These are phyloP conservation scores for Lepilemur ruficaudatus DNA, from an alignment of 2,797 vertebrate genomes.

Conservation along the genomic window DNA sequence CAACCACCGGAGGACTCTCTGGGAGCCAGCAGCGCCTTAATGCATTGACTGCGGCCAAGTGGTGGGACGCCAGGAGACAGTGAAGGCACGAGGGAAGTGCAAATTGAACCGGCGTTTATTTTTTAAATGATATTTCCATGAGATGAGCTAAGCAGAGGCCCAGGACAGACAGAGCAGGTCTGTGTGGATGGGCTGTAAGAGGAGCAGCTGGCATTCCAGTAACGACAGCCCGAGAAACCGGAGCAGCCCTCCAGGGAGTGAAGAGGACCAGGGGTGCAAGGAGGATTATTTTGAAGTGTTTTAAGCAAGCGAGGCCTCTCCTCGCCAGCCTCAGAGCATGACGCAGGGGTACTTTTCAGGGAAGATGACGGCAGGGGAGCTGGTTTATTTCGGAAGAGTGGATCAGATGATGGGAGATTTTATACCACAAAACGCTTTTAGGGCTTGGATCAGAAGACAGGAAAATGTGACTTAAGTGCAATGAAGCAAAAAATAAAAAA, in stretches of 20 bases:
- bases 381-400: conserved; percentile 76
- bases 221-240: conserved; percentile 64
- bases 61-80: not conserved
- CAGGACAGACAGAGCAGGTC: conserved; percentile 40
- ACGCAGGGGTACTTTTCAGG: conserved; percentile 75
- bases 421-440: conserved; percentile 79
- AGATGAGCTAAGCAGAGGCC: conserved; percentile 61
- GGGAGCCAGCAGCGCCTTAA: not conserved
- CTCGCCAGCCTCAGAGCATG: not conserved
- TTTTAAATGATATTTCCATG: conserved; percentile 33
- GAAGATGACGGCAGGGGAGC: conserved; percentile 68
- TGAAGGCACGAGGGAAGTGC: not conserved
- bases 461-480: conserved; percentile 85
- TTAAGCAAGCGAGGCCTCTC: conserved; percentile 34
- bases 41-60: not conserved
- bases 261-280: not conserved
- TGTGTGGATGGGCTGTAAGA: not conserved
- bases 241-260: conserved; percentile 51
- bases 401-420: conserved; percentile 82
- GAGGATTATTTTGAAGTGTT: conserved; percentile 62
- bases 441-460: conserved; percentile 79
- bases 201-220: conserved; percentile 72
- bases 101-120: not conserved
- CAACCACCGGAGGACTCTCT: not conserved
- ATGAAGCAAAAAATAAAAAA: conserved; percentile 68